phyloP scores from a whole-genome alignment of 2,113 vertebrate species.

The Eupsittula cactorum region DNA sequence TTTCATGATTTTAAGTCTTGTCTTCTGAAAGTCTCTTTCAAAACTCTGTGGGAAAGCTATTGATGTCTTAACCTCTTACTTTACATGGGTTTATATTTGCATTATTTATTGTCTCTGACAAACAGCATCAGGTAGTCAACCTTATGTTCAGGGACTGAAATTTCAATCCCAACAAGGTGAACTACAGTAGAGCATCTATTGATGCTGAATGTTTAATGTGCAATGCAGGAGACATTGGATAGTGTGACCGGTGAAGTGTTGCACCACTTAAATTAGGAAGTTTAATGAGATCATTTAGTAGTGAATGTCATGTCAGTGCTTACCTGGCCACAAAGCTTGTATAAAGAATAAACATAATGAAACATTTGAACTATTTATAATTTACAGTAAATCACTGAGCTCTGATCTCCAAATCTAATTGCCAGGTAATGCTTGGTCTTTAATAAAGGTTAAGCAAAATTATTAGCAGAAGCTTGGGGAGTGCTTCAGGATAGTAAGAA shows the following conservation, averaged over 20 bases:
- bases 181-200: slow-evolving; percentile 19
- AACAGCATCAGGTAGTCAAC: slow-evolving; percentile 38
- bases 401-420: slow-evolving; percentile 42
- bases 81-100: slow-evolving; percentile 5
- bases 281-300: slow-evolving; percentile 64
- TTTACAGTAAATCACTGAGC: slow-evolving; percentile 27
- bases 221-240: slow-evolving; percentile 48
- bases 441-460: slow-evolving; percentile 63
- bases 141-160: slow-evolving; percentile 52
- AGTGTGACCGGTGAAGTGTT: slow-evolving; percentile 60
- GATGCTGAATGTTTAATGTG: slow-evolving; percentile 63
- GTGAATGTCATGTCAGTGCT: slow-evolving; percentile 51
- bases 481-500: not conserved
- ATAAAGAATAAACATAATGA: slow-evolving; percentile 38
- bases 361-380: slow-evolving; percentile 41
- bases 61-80: slow-evolving; percentile 22
- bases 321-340: slow-evolving; percentile 47
- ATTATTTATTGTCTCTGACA: slow-evolving; percentile 36
- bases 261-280: slow-evolving; percentile 49
- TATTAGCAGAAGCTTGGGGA: slow-evolving; percentile 28
- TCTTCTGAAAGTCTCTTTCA: not conserved
- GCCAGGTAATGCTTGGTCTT: slow-evolving; percentile 43
- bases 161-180: slow-evolving; percentile 29
- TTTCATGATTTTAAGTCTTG: not conserved
- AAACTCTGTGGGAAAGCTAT: not conserved